These are phyloP conservation scores for Oryzias celebensis DNA, from an alignment of 2,113 vertebrate genomes.

Conservation along the genomic window DNA sequence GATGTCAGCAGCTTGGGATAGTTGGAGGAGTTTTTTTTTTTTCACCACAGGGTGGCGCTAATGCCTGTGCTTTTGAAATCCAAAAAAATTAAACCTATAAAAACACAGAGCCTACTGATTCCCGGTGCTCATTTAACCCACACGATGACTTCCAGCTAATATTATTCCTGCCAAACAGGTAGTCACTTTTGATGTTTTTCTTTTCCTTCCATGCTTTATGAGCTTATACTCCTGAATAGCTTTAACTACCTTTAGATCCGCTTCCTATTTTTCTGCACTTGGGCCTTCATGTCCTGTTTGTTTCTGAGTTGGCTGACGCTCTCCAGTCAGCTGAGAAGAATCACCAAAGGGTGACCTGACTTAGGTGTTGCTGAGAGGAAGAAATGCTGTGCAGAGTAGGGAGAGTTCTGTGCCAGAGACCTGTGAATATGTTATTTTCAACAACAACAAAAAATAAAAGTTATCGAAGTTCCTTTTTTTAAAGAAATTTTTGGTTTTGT, in stretches of 20 bases:
- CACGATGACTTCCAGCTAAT: slow-evolving; percentile 37
- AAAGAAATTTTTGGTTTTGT: slow-evolving; percentile 8
- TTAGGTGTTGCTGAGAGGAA: slow-evolving; percentile 14
- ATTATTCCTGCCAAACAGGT: slow-evolving; percentile 69
- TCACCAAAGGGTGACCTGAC: slow-evolving; percentile 15
- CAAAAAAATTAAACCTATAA: slow-evolving; percentile 7
- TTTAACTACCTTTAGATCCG: slow-evolving; percentile 60
- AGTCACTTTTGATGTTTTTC: slow-evolving; percentile 67
- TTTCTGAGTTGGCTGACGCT: neutral
- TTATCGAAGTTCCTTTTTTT: slow-evolving; percentile 63
- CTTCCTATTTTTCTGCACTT: slow-evolving; percentile 28
- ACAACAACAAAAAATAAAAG: slow-evolving; percentile 74
- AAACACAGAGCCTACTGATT: slow-evolving; percentile 2
- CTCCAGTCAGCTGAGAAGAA: neutral
- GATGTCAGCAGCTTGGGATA: slow-evolving; percentile 20
- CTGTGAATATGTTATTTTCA: slow-evolving; percentile 79
- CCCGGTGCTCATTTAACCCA: slow-evolving; percentile 23
- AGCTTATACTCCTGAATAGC: slow-evolving; percentile 44
- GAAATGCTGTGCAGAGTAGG: slow-evolving; percentile 45
- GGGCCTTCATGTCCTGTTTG: slow-evolving; percentile 17
- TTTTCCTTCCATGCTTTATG: slow-evolving; percentile 35
- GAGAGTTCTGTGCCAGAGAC: slow-evolving; percentile 84
- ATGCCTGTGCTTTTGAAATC: neutral
- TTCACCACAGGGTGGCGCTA: neutral
- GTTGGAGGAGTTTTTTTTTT: neutral